Base-by-base conservation (phyloP, 2,888 invertebrate species). In the Bursaphelenchus okinawaensis region DNA sequence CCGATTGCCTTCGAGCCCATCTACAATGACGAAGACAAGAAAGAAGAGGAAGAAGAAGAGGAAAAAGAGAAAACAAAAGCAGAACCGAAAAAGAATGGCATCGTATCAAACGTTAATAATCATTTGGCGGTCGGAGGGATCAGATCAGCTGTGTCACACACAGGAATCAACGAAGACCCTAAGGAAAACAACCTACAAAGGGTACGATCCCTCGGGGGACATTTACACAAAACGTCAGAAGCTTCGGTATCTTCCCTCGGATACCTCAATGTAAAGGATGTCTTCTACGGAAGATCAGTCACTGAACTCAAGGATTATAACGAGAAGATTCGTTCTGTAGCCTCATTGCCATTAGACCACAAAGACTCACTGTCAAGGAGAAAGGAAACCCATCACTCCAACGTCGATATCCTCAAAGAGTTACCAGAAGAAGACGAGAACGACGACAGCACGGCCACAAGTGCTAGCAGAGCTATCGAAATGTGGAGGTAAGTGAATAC, bases 221-320 rank as follows among this genome's bases (percentile, higher is more conserved):
- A 72, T 55, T 55, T 75, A 31, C 64, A 63, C 20, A 23, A 29
- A 40, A 1, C 58, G 51, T 50, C 55, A 61, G 23, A 60, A 16
- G 19, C 24, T n/a, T 27, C 27, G 12, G 27, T 26, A 26, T 54
- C 27, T 54, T 75, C 75, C 27, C 63, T 72, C 28, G 81, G 81
- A 24, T 81, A 79, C 64, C 69, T 81, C 59, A 75, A 79, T 61
- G 67, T 76, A 74, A 84, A 89, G 77, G 93, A 93, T 82, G 92
- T 92, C 70, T 93, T 93, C 87, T 93, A 92, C 82, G 89, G 89
- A 4, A 92, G 90, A 12, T 92, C 92, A 68, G 86, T 93, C 68
- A 87, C 88, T n/a, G 87, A 91, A 73, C 86, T 93, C 62, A 90
- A 91, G 0, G 91, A 93, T 81, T 93, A 92, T 83, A 83, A 91